These are phyloP conservation scores for Nasonia oneida DNA, from an alignment of 2,888 invertebrate species.

Conservation along the genomic window DNA sequence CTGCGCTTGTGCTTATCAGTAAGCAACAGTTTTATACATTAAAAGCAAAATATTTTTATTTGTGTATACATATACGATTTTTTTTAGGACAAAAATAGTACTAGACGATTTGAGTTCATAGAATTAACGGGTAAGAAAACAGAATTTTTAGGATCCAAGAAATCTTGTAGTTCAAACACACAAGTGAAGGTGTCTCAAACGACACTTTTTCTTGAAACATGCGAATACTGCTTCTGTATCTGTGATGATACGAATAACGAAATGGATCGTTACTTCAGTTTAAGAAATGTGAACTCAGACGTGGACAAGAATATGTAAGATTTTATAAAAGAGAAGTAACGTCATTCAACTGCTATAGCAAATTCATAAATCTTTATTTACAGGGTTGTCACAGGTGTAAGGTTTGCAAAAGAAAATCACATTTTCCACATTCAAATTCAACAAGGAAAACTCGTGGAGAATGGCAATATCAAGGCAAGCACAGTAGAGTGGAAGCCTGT, in stretches of 20 bases:
- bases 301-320: conserved; percentile 68
- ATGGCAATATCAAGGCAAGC: conserved; percentile 78
- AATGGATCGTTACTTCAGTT: conserved; percentile 31
- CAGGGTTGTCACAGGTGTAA: conserved; percentile 91
- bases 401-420: conserved; percentile 87
- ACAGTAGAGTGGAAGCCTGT: not conserved
- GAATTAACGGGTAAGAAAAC: not conserved
- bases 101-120: not conserved
- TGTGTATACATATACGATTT: not conserved
- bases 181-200: not conserved
- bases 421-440: conserved; percentile 91
- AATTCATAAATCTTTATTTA: conserved; percentile 26
- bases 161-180: not conserved
- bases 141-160: not conserved
- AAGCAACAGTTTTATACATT: not conserved
- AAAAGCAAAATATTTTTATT: not conserved
- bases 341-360: not conserved
- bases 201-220: not conserved
- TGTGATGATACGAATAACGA: not conserved
- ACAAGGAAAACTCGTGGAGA: conserved; percentile 85
- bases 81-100: not conserved
- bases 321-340: too few relatives aligned
- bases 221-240: conserved; percentile 20
- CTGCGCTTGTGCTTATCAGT: conserved; percentile 17
- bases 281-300: conserved; percentile 1